Conservation (phyloP, 2,113 vertebrate genomes). For the Rhinopithecus roxellana region DNA sequence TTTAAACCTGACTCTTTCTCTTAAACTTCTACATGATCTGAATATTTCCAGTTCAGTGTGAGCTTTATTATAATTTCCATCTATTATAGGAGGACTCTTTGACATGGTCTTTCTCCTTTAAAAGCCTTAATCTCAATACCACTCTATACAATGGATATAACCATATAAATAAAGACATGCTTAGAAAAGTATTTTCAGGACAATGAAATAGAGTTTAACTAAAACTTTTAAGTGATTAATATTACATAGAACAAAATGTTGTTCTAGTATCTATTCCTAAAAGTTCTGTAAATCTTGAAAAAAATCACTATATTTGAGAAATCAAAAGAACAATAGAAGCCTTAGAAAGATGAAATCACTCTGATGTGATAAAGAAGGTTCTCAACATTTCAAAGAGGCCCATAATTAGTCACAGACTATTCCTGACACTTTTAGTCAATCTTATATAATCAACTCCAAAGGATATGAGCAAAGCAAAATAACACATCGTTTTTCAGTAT, state of each 20-base stretch:
- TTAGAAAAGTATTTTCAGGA: background rate
- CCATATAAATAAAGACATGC: background rate
- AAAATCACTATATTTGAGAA: background rate
- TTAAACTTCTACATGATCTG: background rate
- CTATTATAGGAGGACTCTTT: background rate
- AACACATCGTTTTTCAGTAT: background rate
- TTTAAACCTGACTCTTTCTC: background rate
- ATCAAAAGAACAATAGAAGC: background rate
- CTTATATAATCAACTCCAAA: background rate
- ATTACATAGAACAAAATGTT: background rate
- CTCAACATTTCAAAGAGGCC: background rate
- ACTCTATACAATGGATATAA: background rate
- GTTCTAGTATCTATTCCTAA: background rate
- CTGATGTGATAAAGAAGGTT: background rate
- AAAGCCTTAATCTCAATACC: background rate
- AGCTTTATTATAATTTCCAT: constrained; percentile 1
- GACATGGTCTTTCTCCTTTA: background rate
- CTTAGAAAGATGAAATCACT: background rate
- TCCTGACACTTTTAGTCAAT: background rate
- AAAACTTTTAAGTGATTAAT: background rate
- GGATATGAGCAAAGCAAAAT: background rate
- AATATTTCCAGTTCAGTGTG: background rate
- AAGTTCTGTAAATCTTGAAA: background rate
- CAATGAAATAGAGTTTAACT: background rate
- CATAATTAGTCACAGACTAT: background rate